Conservation (phyloP, 2,888 invertebrate genomes). For the Rhagonycha fulva region DNA sequence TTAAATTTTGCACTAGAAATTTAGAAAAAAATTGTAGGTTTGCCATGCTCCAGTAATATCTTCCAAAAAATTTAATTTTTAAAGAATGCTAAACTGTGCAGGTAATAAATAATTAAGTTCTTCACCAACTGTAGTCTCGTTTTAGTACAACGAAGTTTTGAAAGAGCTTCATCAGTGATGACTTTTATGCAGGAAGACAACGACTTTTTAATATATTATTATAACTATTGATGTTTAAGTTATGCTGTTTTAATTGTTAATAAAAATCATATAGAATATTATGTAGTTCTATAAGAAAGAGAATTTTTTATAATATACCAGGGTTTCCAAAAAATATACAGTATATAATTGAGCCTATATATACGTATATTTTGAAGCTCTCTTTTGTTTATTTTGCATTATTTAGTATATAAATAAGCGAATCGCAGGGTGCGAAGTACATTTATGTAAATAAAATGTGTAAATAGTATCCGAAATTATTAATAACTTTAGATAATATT, state of each 20-base stretch:
- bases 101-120: background rate
- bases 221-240: background rate
- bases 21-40: background rate
- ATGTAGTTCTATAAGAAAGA: background rate
- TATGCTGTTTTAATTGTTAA: background rate
- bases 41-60: no score
- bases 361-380: slow-evolving; percentile 44
- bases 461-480: slow-evolving; percentile 10
- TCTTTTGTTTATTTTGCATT: slow-evolving; percentile 19
- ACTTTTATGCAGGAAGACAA: background rate
- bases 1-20: background rate
- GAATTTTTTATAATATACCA: background rate
- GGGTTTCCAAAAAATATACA: slow-evolving; percentile 40
- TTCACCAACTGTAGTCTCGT: background rate
- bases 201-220: background rate
- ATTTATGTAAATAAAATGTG: slow-evolving; percentile 29
- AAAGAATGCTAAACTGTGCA: no score
- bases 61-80: background rate
- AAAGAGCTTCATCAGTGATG: background rate
- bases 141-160: background rate
- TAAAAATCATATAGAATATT: background rate
- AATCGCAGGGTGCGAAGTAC: slow-evolving; percentile 53
- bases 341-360: slow-evolving; percentile 52
- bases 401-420: slow-evolving; percentile 39
- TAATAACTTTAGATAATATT: slow-evolving; percentile 5